Percentiles rank a stretch among this genome's conserved stretches.
Evolutionary conservation across 92 coral and sea anemone genomes (phyloP).

Genomic region (Isaurus tuberculatus): DNA sequence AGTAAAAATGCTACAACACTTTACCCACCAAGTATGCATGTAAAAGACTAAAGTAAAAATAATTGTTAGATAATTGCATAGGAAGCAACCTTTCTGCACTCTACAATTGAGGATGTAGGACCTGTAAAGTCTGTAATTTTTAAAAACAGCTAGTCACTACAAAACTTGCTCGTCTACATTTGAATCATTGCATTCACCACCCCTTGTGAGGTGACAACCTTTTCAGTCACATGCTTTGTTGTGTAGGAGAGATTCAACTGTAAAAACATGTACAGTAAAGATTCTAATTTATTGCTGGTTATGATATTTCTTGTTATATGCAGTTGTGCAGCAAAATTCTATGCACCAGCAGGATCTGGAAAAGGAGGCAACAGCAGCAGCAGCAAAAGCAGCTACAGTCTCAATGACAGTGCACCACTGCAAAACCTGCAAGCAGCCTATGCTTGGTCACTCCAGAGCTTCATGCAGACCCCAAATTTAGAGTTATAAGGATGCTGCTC

Average conservation of each 20-base stretch:
- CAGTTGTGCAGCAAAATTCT: not conserved
- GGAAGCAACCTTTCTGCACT: not conserved
- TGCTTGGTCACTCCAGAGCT: not conserved
- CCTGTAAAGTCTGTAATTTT: not conserved
- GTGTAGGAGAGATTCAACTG: not conserved
- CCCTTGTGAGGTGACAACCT: not conserved
- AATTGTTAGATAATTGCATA: not conserved
- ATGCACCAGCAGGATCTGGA: not conserved
- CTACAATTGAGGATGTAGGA: not conserved
- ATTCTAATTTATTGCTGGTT: not conserved
- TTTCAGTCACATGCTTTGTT: not conserved
- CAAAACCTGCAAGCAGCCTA: slow-evolving; percentile 1
- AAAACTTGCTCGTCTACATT: not conserved
- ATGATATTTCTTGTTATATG: not conserved
- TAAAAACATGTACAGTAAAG: not conserved
- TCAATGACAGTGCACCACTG: not conserved
- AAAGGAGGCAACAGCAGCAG: not conserved
- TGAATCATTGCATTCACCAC: not conserved
- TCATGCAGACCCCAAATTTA: not conserved
- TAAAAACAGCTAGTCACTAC: not conserved
- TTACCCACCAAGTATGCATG: not conserved
- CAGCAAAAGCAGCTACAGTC: not conserved
- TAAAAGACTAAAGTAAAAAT: not conserved
- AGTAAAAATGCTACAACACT: not conserved
- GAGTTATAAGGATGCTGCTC: slow-evolving; percentile 1